Percentiles rank a stretch among this genome's conserved stretches.
Conservation (phyloP, 2,888 invertebrate genomes). For the Minunthozetes semirufus region DNA sequence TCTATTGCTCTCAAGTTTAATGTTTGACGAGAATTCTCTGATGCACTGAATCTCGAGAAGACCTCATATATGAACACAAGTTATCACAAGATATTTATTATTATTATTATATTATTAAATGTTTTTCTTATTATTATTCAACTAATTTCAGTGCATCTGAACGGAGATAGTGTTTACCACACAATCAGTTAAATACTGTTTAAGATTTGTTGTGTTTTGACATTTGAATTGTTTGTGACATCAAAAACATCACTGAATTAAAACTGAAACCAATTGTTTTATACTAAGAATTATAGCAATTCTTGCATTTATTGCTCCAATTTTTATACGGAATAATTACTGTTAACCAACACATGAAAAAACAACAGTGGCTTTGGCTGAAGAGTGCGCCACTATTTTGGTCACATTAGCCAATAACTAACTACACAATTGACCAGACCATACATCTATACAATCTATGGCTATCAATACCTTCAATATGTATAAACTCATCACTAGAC, state of each 20-base stretch:
- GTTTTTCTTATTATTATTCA: not conserved
- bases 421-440: not conserved
- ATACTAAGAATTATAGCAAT: not conserved
- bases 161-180: not conserved
- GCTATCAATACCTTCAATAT: too few species aligned
- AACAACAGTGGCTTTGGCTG: not conserved
- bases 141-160: not conserved
- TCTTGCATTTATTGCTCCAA: slow-evolving; percentile 13
- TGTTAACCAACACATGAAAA: not conserved
- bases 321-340: slow-evolving; percentile 12
- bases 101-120: too few species aligned
- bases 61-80: too few species aligned
- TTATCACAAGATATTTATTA: too few species aligned
- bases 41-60: too few species aligned
- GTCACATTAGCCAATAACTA: not conserved
- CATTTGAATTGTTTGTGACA: too few species aligned
- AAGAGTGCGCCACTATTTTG: not conserved
- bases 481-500: too few species aligned
- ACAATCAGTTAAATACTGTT: not conserved
- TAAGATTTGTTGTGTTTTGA: not conserved
- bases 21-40: not conserved
- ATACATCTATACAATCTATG: too few species aligned
- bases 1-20: not conserved
- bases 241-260: too few species aligned
- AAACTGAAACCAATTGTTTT: too few species aligned